Percentiles rank a stretch among this genome's conserved stretches.
Conservation (phyloP, 2,888 invertebrate genomes). For the Sarcophaga caerulescens region DNA sequence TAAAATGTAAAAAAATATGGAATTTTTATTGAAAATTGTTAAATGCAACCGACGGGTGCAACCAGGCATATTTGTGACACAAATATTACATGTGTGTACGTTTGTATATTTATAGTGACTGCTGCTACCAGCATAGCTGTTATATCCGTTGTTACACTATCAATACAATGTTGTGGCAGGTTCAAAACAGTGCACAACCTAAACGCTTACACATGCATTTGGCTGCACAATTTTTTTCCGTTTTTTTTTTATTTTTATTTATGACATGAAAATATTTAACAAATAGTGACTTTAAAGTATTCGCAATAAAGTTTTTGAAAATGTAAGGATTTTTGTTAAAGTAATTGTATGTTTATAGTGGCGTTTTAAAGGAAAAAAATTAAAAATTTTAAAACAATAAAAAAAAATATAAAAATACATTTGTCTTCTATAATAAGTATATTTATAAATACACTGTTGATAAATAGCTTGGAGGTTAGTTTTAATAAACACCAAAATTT, state of each 20-base stretch:
- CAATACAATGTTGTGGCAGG: constrained; percentile 47
- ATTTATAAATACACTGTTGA: too few species aligned
- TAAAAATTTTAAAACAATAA: too few species aligned
- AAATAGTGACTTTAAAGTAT: not conserved
- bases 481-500: too few species aligned
- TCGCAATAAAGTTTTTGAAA: not conserved
- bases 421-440: too few species aligned
- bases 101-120: constrained; percentile 12
- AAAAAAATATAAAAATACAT: too few species aligned
- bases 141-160: constrained; percentile 2
- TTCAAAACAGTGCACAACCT: constrained; percentile 34
- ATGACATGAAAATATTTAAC: not conserved
- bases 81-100: constrained; percentile 51
- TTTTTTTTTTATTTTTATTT: not conserved
- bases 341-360: too few species aligned
- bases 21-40: constrained; percentile 67
- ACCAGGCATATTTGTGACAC: constrained; percentile 67
- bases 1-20: constrained; percentile 2
- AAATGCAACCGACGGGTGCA: constrained; percentile 67
- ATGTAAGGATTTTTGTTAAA: too few species aligned
- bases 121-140: not conserved
- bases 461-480: too few species aligned
- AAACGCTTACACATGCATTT: not conserved
- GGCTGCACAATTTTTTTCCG: not conserved
- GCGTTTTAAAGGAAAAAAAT: too few species aligned